These are phyloP conservation scores for Adelosebastes latens DNA, from an alignment of 2,797 vertebrate species.

Conservation along the genomic window DNA sequence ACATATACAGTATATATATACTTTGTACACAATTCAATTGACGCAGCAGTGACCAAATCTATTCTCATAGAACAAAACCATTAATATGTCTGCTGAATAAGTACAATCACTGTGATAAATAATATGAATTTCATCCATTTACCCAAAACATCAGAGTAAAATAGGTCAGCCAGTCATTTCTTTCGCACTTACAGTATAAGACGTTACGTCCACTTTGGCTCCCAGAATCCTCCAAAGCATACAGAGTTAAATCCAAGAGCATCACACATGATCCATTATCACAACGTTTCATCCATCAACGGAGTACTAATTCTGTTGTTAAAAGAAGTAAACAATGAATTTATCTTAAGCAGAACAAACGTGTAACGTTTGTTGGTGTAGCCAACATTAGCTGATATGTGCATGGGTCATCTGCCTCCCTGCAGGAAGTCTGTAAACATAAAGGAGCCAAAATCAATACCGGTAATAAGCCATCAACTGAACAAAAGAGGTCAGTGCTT, in stretches of 20 bases:
- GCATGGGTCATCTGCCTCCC: slow-evolving; percentile 58
- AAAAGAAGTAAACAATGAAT: not conserved
- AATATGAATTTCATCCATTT: not conserved
- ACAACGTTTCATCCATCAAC: not conserved
- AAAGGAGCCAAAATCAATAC: slow-evolving; percentile 78
- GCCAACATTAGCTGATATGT: slow-evolving; percentile 63
- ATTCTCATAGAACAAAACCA: not conserved
- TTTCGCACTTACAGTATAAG: slow-evolving; percentile 26
- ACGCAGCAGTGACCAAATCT: not conserved
- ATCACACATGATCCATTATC: not conserved
- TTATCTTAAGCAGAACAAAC: not conserved
- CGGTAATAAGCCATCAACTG: slow-evolving; percentile 72
- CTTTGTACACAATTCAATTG: not conserved
- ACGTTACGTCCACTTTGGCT: not conserved
- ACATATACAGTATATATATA: not conserved
- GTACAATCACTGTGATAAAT: not conserved
- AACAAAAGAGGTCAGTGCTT: slow-evolving; percentile 77
- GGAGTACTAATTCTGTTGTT: not conserved
- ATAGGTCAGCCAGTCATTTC: not conserved
- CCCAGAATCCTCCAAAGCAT: not conserved
- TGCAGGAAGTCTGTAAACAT: slow-evolving; percentile 61
- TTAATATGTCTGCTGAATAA: not conserved
- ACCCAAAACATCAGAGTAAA: not conserved
- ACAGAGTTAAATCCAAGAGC: not conserved
- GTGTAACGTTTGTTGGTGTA: not conserved